Evolutionary conservation across 2,888 invertebrate species (phyloP), one percentile per base, ranked within the genome.

Genomic region (Thecophora atra): DNA sequence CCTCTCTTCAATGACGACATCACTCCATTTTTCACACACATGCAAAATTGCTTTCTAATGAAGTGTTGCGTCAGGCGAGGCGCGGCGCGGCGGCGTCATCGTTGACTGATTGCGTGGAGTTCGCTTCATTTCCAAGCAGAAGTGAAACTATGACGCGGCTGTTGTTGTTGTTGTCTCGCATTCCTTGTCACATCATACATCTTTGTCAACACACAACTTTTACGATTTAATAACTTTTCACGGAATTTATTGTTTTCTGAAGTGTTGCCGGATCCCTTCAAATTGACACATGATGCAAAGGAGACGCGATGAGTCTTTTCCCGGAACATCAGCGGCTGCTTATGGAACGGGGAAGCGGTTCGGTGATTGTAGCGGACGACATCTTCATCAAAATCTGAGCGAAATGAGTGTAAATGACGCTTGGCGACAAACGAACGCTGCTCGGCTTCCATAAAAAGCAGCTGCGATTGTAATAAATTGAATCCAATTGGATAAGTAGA

Each of bases 121-220:
- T 44, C 64, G 64, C n/a, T n/a, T 26, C 65, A 65, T 52, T 51
- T 52, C 11, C 19, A 30, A 19, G 67, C 8, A 54, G n/a, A n/a
- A n/a, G n/a, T n/a, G n/a, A 54, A 67, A 66, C 54, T 30, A 66
- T 52, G 66, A n/a, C 54, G 17, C 54, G 51, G 72, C 37, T 60
- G 62, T 62, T 47, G 58, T 52, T 44, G 72, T 30, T 60, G 60
- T 58, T 47, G 52, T 68, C 58, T 58, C 28, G 28, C 28, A 24
- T 24, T 13, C 5, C 44, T 47, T 72, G 60, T 71, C 64, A 70
- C 76, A 77, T 79, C 79, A 80, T 82, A 81, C 81, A 81, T 83
- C 83, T 80, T 81, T 83, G 83, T 83, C 83, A 83, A 81, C 82
- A 81, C 7, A 37, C 79, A 78, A 81, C 79, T 78, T 79, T 78